These are phyloP conservation scores for Tyrannus savana DNA, from an alignment of 2,113 vertebrate genomes.

Conservation along the genomic window DNA sequence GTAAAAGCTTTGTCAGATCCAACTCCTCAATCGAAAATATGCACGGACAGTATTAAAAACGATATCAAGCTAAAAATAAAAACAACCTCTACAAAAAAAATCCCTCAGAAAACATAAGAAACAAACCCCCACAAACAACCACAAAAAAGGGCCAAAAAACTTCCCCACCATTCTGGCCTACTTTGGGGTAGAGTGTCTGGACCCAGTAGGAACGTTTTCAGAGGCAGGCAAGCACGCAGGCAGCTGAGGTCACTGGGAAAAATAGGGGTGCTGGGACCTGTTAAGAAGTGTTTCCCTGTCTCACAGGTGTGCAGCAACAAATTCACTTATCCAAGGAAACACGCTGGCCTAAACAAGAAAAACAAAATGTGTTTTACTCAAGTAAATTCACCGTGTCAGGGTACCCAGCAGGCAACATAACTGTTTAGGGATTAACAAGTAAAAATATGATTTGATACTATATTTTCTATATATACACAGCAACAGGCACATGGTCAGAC, in stretches of 20 bases:
- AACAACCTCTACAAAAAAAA: too few relatives aligned
- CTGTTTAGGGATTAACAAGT: background rate
- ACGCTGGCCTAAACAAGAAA: background rate
- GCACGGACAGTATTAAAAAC: accelerated
- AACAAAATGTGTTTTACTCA: background rate
- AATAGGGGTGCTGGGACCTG: background rate
- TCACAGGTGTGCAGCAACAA: background rate
- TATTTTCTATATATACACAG: background rate
- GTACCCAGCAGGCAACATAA: background rate
- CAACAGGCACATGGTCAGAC: background rate
- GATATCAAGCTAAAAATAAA: background rate
- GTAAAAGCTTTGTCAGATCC: background rate
- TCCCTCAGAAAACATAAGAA: background rate
- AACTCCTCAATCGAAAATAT: accelerated
- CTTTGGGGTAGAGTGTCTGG: background rate
- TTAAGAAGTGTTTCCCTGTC: background rate
- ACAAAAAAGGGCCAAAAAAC: background rate
- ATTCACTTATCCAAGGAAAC: background rate
- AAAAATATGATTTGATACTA: background rate
- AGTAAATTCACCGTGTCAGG: background rate
- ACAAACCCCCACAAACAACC: accelerated
- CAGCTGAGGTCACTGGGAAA: background rate
- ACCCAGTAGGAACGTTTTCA: background rate
- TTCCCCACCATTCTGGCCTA: background rate
- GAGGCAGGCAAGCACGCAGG: accelerated